These are phyloP conservation scores for Eretmocerus hayati DNA, from an alignment of 2,888 invertebrate genomes.

Conservation along the genomic window DNA sequence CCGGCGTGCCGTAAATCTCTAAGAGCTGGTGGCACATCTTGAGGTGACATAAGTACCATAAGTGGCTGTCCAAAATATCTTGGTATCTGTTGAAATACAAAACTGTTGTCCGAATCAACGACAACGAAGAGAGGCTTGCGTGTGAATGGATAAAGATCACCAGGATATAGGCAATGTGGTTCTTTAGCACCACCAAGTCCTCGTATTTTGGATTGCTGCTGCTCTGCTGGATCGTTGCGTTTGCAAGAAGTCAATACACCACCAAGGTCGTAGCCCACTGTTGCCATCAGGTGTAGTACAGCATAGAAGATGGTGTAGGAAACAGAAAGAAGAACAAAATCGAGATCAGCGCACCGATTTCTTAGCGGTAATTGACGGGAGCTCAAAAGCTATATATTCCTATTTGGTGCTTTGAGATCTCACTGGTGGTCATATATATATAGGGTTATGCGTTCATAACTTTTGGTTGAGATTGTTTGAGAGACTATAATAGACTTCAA, in stretches of 20 bases:
- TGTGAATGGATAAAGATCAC: slow-evolving; percentile 88
- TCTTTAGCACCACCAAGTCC: slow-evolving; percentile 55
- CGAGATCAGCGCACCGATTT: slow-evolving; percentile 21
- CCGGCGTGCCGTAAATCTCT: slow-evolving; percentile 79
- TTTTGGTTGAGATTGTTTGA: too few species aligned
- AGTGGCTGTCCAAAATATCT: slow-evolving; percentile 89
- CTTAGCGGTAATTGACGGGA: too few species aligned
- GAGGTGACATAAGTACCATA: slow-evolving; percentile 88
- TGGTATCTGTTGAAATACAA: slow-evolving; percentile 85
- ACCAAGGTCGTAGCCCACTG: slow-evolving; percentile 86
- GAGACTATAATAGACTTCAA: too few species aligned
- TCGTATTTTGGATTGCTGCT: too few species aligned
- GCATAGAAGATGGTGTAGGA: too few species aligned
- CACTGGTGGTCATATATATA: too few species aligned
- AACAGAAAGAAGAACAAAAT: slow-evolving; percentile 25
- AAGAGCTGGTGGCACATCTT: slow-evolving; percentile 78
- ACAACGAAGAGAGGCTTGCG: slow-evolving; percentile 88
- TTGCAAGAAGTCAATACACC: slow-evolving; percentile 85
- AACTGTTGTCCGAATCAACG: slow-evolving; percentile 92
- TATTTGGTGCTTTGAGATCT: too few species aligned
- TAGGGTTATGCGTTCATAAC: too few species aligned
- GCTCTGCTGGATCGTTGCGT: slow-evolving; percentile 59
- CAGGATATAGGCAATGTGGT: slow-evolving; percentile 80
- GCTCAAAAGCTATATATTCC: too few species aligned
- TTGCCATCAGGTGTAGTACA: too few species aligned